Evolutionary conservation across 1,140 invertebrate genomes (phyloP), one percentile per base, ranked within the genome.

Genomic region (Drosophila jambulina): DNA sequence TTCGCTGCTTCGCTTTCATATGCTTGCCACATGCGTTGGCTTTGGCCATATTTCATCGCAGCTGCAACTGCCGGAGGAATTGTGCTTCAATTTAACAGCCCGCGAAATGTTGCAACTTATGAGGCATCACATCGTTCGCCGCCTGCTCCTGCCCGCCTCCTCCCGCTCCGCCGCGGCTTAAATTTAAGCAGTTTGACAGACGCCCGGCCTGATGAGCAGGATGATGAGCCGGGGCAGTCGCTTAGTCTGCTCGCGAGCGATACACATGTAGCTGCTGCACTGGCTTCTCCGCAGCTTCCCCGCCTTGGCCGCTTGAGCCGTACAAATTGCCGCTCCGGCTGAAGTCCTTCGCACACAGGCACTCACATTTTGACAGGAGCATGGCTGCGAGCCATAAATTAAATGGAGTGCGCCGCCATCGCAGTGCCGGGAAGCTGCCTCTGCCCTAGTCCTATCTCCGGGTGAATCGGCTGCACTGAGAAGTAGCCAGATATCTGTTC

Each of bases 171-270:
- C 23, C 45, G 9, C 71, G 45, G 63, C 75, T 70, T 63, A 56
- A 87, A 88, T 88, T 87, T 71, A 71, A 78, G 74, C 85, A 84
- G 88, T 84, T 87, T 87, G 84, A 88, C 84, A 84, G 70, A 64
- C 72, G 57, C 48, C 82, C 67, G 48, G 36, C 40, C 82, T 72
- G 67, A 72, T 72, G 69, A 58, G 69, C 10, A 54, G 46, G 38
- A 34, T 84, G 82, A 87, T 88, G 83, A 88, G 83, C 61, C 68
- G 40, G 63, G 54, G 45, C 34, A 62, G 51, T 78, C 23, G 75
- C 75, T 78, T 62, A 62, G 43, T 29, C 36, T 36, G 76, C 58
- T 63, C 34, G 38, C 62, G 56, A 69, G 75, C 51, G 61, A 78
- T 78, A 81, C 82, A 85, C 65, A 81, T 85, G 78, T 80, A 78